A percentile compares a stretch with the other conserved stretches of the same genome.
Evolutionary conservation across 2,888 invertebrate genomes (phyloP).

Genomic region (Campoplex capitator): DNA sequence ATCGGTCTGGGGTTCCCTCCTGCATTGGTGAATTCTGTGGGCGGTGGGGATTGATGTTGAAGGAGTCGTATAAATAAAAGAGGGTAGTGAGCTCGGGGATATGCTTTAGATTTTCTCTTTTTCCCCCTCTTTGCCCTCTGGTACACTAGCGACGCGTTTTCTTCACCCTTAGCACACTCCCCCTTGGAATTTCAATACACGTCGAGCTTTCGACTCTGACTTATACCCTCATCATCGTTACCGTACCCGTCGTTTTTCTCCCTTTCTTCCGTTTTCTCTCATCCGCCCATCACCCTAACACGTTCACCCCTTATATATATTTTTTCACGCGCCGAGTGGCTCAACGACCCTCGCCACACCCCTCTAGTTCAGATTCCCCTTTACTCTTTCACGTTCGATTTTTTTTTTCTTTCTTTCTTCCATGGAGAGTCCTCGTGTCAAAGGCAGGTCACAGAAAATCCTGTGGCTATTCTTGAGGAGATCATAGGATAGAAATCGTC

Average conservation of each 20-base stretch:
- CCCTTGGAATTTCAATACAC: constrained; percentile 75
- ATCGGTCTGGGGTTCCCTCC: constrained; percentile 30
- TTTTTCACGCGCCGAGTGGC: constrained; percentile 58
- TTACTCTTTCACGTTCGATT: constrained; percentile 45
- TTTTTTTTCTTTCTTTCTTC: constrained; percentile 33
- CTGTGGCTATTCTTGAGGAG: constrained; percentile 41
- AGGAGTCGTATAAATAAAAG: constrained; percentile 62
- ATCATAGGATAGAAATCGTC: constrained; percentile 51
- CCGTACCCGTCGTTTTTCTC: constrained; percentile 47
- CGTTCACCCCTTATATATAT: constrained; percentile 71
- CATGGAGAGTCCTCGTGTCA: constrained; percentile 46
- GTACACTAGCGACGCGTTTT: constrained; percentile 31
- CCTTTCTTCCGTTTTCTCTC: constrained; percentile 42
- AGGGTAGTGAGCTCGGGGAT: constrained; percentile 45
- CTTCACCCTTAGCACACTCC: constrained; percentile 44
- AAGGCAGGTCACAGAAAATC: constrained; percentile 42
- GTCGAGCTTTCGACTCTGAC: constrained; percentile 71
- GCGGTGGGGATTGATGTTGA: constrained; percentile 56
- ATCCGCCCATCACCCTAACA: constrained; percentile 60
- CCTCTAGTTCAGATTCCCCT: constrained; percentile 53
- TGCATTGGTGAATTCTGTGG: constrained; percentile 58
- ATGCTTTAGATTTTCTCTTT: constrained; percentile 44
- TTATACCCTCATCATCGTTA: constrained; percentile 69
- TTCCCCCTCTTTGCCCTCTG: constrained; percentile 26
- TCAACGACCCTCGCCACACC: constrained; percentile 69